A percentile compares a stretch with the other conserved stretches of the same genome.
phyloP scores from a whole-genome alignment of 2,113 vertebrate species.

The Rana temporaria region DNA sequence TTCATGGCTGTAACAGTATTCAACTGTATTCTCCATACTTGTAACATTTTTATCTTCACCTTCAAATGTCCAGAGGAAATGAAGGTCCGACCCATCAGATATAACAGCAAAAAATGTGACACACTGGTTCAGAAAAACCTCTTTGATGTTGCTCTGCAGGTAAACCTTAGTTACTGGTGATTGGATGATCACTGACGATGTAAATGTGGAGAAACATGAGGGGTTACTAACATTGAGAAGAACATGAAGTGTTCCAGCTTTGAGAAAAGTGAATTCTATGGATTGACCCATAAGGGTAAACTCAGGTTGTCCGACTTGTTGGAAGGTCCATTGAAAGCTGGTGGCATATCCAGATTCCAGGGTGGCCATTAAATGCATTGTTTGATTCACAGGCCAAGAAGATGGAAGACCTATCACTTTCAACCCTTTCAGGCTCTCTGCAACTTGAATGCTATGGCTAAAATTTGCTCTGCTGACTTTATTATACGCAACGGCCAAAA shows the following conservation, averaged over 20 bases:
- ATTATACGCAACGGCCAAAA: conserved; percentile 70
- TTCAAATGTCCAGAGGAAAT: conserved; percentile 74
- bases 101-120: conserved; percentile 61
- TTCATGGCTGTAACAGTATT: conserved; percentile 64
- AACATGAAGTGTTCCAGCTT: conserved; percentile 67
- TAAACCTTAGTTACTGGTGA: conserved; percentile 63
- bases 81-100: conserved; percentile 65
- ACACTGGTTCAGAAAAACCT: conserved; percentile 65
- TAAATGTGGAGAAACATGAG: conserved; percentile 65
- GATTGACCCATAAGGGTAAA: conserved; percentile 62
- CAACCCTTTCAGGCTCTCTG: conserved; percentile 68
- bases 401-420: conserved; percentile 66
- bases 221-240: conserved; percentile 67
- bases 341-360: conserved; percentile 59
- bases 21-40: conserved; percentile 55
- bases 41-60: conserved; percentile 57
- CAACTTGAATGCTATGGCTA: conserved; percentile 62
- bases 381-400: conserved; percentile 62
- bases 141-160: conserved; percentile 61
- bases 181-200: conserved; percentile 63
- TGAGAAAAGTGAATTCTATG: conserved; percentile 65
- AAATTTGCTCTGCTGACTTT: conserved; percentile 63
- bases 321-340: conserved; percentile 73
- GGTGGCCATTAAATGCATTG: conserved; percentile 62
- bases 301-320: conserved; percentile 56